Percentiles rank a stretch among this genome's conserved stretches.
Conservation (phyloP, 2,113 vertebrate species). For the Esox niger region DNA sequence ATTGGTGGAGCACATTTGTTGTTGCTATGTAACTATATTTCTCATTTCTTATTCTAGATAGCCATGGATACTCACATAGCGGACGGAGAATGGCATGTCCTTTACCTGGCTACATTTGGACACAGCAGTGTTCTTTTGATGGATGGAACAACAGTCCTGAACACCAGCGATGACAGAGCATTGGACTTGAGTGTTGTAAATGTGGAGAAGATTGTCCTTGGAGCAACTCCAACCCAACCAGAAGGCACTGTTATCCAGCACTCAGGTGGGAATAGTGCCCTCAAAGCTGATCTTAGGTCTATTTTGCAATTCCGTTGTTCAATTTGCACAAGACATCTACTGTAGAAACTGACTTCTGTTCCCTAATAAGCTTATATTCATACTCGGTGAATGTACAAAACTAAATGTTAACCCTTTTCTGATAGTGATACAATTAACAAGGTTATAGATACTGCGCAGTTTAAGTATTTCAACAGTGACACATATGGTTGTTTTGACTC, state of each 20-base stretch:
- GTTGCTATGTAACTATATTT: too few species aligned
- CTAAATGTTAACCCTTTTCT: too few species aligned
- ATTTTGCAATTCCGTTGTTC: background rate
- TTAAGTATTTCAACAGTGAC: too few species aligned
- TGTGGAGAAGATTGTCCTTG: conserved; percentile 60
- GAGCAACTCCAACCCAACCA: conserved; percentile 31
- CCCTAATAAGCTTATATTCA: too few species aligned
- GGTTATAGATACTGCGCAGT: too few species aligned
- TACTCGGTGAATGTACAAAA: too few species aligned
- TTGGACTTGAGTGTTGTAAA: conserved; percentile 43
- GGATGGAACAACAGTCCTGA: conserved; percentile 51
- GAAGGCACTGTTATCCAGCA: conserved; percentile 24
- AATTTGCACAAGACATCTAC: too few species aligned
- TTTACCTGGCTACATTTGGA: conserved; percentile 46
- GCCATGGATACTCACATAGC: conserved; percentile 45
- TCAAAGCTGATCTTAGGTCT: background rate
- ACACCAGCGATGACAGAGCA: conserved; percentile 40
- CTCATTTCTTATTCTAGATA: conserved; percentile 24
- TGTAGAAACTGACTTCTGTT: too few species aligned
- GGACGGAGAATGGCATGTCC: conserved; percentile 68
- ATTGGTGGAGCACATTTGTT: too few species aligned
- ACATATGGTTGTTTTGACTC: too few species aligned
- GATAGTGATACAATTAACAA: too few species aligned
- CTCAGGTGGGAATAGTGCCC: conserved; percentile 49
- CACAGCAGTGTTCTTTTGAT: conserved; percentile 46